Base-by-base conservation (phyloP, 2,113 vertebrate genomes). In the Holacanthus passer region DNA sequence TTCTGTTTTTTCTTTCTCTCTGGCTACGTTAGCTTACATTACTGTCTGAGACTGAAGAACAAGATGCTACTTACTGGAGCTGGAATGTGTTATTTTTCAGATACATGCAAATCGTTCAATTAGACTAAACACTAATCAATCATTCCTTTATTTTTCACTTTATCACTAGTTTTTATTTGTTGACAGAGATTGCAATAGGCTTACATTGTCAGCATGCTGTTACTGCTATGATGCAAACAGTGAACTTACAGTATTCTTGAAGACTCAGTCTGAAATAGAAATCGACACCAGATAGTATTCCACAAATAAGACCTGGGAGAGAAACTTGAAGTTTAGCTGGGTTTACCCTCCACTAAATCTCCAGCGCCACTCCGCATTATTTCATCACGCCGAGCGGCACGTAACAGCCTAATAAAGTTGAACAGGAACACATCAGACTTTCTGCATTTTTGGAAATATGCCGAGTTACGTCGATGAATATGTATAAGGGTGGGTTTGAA, bases 401-500 rank as follows among this genome's bases (percentile, higher is more conserved):
- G 10, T 39, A 62, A 31, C 29, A 22, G 52, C 35, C 32, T 74
- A 37, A 74, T 73, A 56, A 81, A 86, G 62, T 79, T 47, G 47
- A 24, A 76, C 69, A 73, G 70, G 35, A 72, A 73, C 62, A 72
- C 66, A 59, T 78, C 35, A 65, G 75, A 53, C 71, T 88, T 68
- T 84, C 58, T 6, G 9, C 65, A 35, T 79, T 81, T 90, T 64
- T 63, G 64, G 71, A 79, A 87, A 77, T 68, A 74, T 22, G 59
- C 43, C 3, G 48, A 79, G 69, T 80, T 75, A 35, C n/a, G 3
- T 9, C 1, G 53, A 72, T 90, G 88, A 87, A 92, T 87, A 91
- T 91, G 88, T 76, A 88, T 73, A 32, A 87, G 62, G 35, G 72
- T 66, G 5, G 19, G 80, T 52, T 48, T 79, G 83, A 87, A 87